Evolutionary conservation across 2,888 invertebrate species (phyloP).

Genomic region (Meganola albula): DNA sequence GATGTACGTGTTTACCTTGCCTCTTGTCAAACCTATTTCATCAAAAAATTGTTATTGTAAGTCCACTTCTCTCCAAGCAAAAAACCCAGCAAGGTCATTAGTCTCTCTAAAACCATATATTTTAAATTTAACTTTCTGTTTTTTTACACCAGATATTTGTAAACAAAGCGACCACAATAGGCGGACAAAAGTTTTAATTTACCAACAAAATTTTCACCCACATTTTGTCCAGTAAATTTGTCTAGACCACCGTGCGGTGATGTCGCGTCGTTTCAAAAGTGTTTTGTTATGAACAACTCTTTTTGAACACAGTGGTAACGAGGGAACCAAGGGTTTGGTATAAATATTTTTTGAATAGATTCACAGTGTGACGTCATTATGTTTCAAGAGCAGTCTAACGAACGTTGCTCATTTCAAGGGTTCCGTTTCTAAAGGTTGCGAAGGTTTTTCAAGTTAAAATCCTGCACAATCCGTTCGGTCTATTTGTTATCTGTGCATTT

Average conservation of each 20-base stretch:
- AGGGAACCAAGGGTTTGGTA: conserved; percentile 35
- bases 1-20: too few relatives aligned
- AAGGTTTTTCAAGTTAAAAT: too few relatives aligned
- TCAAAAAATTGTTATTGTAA: too few relatives aligned
- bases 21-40: too few relatives aligned
- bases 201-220: conserved; percentile 15
- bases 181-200: conserved; percentile 20
- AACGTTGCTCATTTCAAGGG: conserved; percentile 26
- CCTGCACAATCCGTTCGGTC: too few relatives aligned
- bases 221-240: conserved; percentile 21
- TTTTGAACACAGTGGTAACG: conserved; percentile 47
- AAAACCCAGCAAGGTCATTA: too few relatives aligned
- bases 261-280: conserved; percentile 27
- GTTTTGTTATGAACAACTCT: conserved; percentile 30
- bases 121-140: too few relatives aligned
- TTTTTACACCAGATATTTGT: too few relatives aligned
- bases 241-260: conserved; percentile 24
- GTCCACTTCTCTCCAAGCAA: too few relatives aligned
- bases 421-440: too few relatives aligned
- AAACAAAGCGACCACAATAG: conserved; percentile 14
- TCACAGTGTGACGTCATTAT: conserved; percentile 20
- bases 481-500: too few relatives aligned
- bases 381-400: conserved; percentile 20
- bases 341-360: conserved; percentile 26
- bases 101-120: too few relatives aligned